phyloP scores from a whole-genome alignment of 2,797 vertebrate genomes.

The Coendou prehensilis region DNA sequence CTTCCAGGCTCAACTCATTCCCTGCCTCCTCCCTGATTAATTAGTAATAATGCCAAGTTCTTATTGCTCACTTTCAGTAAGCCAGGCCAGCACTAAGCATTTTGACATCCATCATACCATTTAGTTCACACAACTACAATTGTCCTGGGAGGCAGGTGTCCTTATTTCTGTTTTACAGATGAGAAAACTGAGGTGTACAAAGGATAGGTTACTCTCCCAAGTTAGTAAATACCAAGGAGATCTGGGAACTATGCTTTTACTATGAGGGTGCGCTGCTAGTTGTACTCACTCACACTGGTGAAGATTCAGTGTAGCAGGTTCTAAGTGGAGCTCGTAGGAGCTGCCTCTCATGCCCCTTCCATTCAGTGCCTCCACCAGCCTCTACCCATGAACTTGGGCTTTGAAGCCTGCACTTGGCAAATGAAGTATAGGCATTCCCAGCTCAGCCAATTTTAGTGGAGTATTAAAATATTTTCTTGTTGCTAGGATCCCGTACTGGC shows the following conservation, averaged over 20 bases:
- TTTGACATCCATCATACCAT: neutral
- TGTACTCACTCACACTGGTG: neutral
- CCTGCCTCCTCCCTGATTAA: neutral
- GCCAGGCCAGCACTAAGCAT: neutral
- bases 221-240: neutral
- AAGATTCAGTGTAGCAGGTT: fast-evolving
- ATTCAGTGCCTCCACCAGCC: neutral
- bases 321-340: neutral
- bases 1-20: neutral
- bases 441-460: neutral
- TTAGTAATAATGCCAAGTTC: neutral
- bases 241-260: neutral
- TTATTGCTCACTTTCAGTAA: neutral
- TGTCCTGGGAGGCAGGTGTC: neutral
- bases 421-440: neutral
- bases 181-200: slow-evolving; percentile 12
- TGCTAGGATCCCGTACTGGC: neutral
- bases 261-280: fast-evolving
- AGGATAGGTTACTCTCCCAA: neutral
- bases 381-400: neutral
- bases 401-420: neutral
- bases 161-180: neutral
- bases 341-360: neutral
- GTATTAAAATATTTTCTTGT: neutral
- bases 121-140: neutral